Base-by-base conservation (phyloP, 2,113 vertebrate species). In the Pelobates fuscus region DNA sequence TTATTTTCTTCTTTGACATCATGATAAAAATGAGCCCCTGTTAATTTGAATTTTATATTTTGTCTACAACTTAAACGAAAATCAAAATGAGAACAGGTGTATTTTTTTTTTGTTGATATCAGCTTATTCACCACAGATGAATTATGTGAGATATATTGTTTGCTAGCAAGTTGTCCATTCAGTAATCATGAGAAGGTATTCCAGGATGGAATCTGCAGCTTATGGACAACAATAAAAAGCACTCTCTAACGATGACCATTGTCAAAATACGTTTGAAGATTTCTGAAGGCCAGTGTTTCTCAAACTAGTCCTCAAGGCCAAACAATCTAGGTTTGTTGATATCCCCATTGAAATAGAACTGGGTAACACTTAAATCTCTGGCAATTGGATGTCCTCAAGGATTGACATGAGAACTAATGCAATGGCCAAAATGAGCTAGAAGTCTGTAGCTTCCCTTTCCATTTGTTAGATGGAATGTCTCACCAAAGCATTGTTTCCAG, bases 1-100 rank as follows among this genome's bases (percentile, higher is more conserved):
- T 77, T 29, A 71, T 72, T 74, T 37, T 81, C 44, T 26, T 70
- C n/a, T 86, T 77, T 80, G 67, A 49, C 59, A 71, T 26, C 69
- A 54, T 37, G 29, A 62, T 62, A 54, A 57, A 72, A 29, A 29
- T 6, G 43, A 8, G 3, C 27, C 61, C 61, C 8, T 44, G 29
- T 43, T 65, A 21, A 74, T 57, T 57, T 15, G 43, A 8, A 52
- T 20, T 54, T 37, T 32, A 6, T 37, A 15, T 57, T 57, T 57
- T 8, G 20, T 57, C 11, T 21, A 18, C 57, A 27, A 14, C 11
- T 15, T 14, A 60, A 60, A 27, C 2, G 25, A 62, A 25, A 44
- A 60, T 26, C 70, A 20, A 62, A 29, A 60, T 24, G 14, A 52
- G 15, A 71, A 59, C 41, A 43, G 64, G 64, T 68, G 26, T 77